Percentiles rank a stretch among this genome's conserved stretches.
These are phyloP conservation scores for Pristionchus fissidentatus DNA, from an alignment of 2,888 invertebrate species.

Conservation along the genomic window DNA sequence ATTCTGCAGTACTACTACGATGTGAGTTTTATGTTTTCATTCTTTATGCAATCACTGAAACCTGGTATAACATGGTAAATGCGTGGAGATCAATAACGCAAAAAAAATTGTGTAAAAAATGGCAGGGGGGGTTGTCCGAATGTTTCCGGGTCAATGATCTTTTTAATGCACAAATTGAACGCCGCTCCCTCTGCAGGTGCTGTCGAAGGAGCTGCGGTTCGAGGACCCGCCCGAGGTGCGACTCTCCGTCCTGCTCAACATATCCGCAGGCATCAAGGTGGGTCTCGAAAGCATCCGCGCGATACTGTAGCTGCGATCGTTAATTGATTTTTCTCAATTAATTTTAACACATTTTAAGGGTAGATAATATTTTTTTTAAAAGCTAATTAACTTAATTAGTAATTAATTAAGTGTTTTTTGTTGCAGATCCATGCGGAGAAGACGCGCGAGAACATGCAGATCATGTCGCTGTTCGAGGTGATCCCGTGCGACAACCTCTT, in stretches of 20 bases:
- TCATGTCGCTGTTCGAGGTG: slow-evolving; percentile 67
- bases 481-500: slow-evolving; percentile 66
- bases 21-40: background rate
- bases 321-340: too few species aligned
- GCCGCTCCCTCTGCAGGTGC: slow-evolving; percentile 57
- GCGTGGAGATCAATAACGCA: too few species aligned
- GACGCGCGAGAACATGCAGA: slow-evolving; percentile 71
- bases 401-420: background rate
- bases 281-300: background rate
- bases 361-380: background rate
- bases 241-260: slow-evolving; percentile 64
- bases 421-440: slow-evolving; percentile 64
- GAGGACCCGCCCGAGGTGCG: slow-evolving; percentile 67
- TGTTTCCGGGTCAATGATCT: background rate
- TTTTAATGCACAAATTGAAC: background rate
- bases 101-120: too few species aligned
- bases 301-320: too few species aligned
- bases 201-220: slow-evolving; percentile 46
- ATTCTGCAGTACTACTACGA: background rate
- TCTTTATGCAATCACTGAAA: too few species aligned
- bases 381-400: background rate
- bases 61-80: too few species aligned
- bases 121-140: too few species aligned
- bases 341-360: too few species aligned
- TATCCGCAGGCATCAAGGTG: slow-evolving; percentile 66